Percentiles rank a stretch among this genome's conserved stretches.
phyloP scores from a whole-genome alignment of 2,113 vertebrate species.

The Amphiprion percula region DNA sequence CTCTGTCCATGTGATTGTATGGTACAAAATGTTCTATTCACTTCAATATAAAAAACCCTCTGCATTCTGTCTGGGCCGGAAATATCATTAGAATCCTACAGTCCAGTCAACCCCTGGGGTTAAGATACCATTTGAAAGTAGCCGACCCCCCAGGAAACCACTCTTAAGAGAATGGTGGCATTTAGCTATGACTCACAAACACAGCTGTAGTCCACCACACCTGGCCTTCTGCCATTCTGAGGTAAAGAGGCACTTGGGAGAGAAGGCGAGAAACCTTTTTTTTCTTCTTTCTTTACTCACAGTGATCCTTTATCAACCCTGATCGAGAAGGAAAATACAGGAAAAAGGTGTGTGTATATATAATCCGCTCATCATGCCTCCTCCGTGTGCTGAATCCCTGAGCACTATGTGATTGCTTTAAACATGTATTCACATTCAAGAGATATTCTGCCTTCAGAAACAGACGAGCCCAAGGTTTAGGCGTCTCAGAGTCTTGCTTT shows the following conservation, averaged over 20 bases:
- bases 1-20: neutral
- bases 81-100: slow-evolving; percentile 58
- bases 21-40: slow-evolving; percentile 21
- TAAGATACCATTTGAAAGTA: slow-evolving; percentile 33
- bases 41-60: slow-evolving; percentile 7
- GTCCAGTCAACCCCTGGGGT: slow-evolving; percentile 38
- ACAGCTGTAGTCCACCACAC: slow-evolving; percentile 69
- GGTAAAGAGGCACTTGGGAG: slow-evolving; percentile 48
- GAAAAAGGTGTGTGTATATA: neutral
- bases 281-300: neutral
- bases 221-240: slow-evolving; percentile 64
- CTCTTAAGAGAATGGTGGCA: slow-evolving; percentile 68
- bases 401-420: slow-evolving; percentile 53
- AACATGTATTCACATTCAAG: slow-evolving; percentile 48
- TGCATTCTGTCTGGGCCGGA: slow-evolving; percentile 32
- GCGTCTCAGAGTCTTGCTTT: slow-evolving; percentile 28
- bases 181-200: slow-evolving; percentile 81
- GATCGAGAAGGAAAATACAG: slow-evolving; percentile 40
- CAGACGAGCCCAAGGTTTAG: neutral
- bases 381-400: slow-evolving; percentile 24
- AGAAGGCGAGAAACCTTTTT: neutral
- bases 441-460: slow-evolving; percentile 33
- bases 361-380: neutral
- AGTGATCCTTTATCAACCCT: slow-evolving; percentile 10
- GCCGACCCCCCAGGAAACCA: slow-evolving; percentile 54